Conservation (phyloP, 30 jellyfish, hydroid and myxozoan species). For the Hydra vulgaris region DNA sequence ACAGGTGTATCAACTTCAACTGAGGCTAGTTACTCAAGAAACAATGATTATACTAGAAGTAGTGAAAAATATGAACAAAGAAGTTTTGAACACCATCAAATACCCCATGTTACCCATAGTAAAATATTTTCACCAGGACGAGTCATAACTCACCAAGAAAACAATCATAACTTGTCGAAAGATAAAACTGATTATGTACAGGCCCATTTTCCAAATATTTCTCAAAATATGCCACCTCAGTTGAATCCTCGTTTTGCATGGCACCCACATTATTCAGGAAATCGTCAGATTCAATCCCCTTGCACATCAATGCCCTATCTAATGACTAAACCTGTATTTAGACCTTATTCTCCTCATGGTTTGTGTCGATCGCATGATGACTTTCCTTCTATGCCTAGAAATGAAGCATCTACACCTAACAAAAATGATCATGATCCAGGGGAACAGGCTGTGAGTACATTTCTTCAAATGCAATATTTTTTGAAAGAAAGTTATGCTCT, state of each 20-base stretch:
- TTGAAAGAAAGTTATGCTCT: background rate
- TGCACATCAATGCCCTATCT: conserved; percentile 24
- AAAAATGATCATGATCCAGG: conserved; percentile 34
- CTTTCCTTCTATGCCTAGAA: conserved; percentile 2
- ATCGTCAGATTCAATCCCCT: conserved; percentile 13
- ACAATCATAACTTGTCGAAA: background rate
- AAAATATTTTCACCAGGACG: conserved; percentile 6
- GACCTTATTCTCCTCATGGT: conserved; percentile 18
- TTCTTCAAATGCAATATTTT: conserved; percentile 21
- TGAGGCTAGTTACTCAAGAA: conserved; percentile 1
- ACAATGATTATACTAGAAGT: background rate
- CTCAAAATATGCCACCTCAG: background rate
- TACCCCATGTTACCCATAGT: background rate
- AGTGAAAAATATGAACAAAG: background rate
- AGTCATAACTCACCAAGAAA: background rate
- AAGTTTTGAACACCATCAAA: background rate
- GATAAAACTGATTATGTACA: conserved; percentile 3
- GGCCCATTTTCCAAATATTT: no score
- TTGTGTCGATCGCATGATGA: background rate
- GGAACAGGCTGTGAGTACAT: conserved; percentile 31
- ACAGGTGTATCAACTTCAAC: background rate
- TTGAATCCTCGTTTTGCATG: conserved; percentile 17
- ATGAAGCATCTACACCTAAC: conserved; percentile 12
- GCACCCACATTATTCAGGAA: conserved; percentile 14
- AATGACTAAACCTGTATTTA: conserved; percentile 14